Evolutionary conservation across 1,140 invertebrate species (phyloP).

Genomic region (Drosophila rufa): DNA sequence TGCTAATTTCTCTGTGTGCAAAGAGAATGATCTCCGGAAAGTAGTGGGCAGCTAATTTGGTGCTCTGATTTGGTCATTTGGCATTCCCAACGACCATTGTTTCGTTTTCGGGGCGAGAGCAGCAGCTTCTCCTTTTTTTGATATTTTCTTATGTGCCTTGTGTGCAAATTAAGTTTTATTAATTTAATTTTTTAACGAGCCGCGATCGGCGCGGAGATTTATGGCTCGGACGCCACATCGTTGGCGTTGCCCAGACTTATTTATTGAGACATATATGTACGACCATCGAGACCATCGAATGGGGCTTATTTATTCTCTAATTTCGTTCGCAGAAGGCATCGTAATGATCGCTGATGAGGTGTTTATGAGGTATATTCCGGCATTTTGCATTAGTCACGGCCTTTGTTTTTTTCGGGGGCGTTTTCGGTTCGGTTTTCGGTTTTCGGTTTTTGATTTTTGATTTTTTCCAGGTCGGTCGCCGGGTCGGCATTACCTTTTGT

Average conservation of each 20-base stretch:
- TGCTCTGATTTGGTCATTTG: slow-evolving; percentile 73
- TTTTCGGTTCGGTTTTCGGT: background rate
- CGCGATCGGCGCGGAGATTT: slow-evolving; percentile 67
- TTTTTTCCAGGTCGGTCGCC: background rate
- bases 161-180: slow-evolving; percentile 80
- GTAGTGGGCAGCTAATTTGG: slow-evolving; percentile 76
- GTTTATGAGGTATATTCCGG: slow-evolving; percentile 67
- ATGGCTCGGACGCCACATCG: slow-evolving; percentile 28
- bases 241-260: slow-evolving; percentile 55
- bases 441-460: slow-evolving; percentile 6
- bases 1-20: slow-evolving; percentile 5
- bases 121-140: slow-evolving; percentile 17
- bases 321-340: slow-evolving; percentile 71
- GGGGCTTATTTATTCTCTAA: slow-evolving; percentile 65
- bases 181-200: slow-evolving; percentile 82
- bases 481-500: slow-evolving; percentile 25
- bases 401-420: slow-evolving; percentile 34
- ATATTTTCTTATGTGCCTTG: slow-evolving; percentile 22
- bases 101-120: slow-evolving; percentile 11
- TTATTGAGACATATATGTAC: slow-evolving; percentile 72
- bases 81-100: slow-evolving; percentile 29
- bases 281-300: slow-evolving; percentile 5
- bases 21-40: slow-evolving; percentile 37
- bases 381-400: slow-evolving; percentile 80
- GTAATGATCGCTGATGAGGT: slow-evolving; percentile 82